A percentile compares a stretch with the other conserved stretches of the same genome.
phyloP scores from a whole-genome alignment of 2,797 vertebrate genomes.

The Anisognathus igniventris region DNA sequence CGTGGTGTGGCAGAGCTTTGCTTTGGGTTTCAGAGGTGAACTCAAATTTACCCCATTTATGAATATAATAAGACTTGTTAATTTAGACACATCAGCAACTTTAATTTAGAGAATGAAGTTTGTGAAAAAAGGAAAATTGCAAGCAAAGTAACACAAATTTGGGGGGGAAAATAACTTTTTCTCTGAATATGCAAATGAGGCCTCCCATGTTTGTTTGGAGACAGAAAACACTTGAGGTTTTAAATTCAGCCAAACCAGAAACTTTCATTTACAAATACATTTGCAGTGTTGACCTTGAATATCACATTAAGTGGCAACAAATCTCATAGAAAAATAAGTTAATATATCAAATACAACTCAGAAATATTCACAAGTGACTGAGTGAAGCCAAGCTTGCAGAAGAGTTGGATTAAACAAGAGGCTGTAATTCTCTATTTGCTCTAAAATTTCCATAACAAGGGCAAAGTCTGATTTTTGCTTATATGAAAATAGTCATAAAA shows the following conservation, averaged over 20 bases:
- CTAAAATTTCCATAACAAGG: neutral
- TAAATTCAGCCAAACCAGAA: neutral
- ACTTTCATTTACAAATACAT: neutral
- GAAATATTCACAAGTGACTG: neutral
- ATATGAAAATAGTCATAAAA: neutral
- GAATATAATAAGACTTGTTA: neutral
- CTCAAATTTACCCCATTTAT: neutral
- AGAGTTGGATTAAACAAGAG: neutral
- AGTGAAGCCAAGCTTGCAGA: neutral
- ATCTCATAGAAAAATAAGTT: neutral
- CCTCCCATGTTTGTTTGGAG: neutral
- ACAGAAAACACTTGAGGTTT: neutral
- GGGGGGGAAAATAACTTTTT: neutral
- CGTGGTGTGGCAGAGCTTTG: neutral
- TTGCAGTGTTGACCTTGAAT: neutral
- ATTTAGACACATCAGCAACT: neutral
- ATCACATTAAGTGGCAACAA: neutral
- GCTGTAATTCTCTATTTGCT: neutral
- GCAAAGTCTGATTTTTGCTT: neutral
- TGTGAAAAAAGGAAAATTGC: neutral
- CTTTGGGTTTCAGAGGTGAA: neutral
- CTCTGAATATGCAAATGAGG: neutral
- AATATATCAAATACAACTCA: neutral
- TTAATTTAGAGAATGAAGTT: neutral
- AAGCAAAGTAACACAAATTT: neutral